phyloP scores from a whole-genome alignment of 1,140 invertebrate species.

The Drosophila suzukii region DNA sequence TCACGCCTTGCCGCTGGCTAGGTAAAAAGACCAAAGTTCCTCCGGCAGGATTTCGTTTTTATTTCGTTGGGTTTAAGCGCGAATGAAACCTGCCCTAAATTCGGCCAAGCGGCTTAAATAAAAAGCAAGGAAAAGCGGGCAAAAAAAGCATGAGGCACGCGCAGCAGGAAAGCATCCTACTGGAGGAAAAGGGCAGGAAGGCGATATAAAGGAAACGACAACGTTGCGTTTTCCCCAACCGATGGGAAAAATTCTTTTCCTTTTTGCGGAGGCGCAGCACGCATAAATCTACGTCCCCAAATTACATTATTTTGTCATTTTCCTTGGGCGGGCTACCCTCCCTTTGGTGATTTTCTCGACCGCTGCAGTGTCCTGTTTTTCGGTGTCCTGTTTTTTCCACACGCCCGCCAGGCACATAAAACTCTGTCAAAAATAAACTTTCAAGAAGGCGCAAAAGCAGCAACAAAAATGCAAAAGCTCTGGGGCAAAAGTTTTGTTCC shows the following conservation, averaged over 20 bases:
- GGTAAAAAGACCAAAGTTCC: slow-evolving; percentile 32
- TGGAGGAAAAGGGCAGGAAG: slow-evolving; percentile 15
- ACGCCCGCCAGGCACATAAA: slow-evolving; percentile 72
- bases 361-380: slow-evolving; percentile 63
- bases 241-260: slow-evolving; percentile 3
- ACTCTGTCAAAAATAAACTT: slow-evolving; percentile 81
- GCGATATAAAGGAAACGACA: slow-evolving; percentile 54
- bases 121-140: slow-evolving; percentile 25
- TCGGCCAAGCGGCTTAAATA: slow-evolving; percentile 75
- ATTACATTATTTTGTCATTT: slow-evolving; percentile 84
- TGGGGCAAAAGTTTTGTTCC: slow-evolving; percentile 73
- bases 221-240: slow-evolving; percentile 68
- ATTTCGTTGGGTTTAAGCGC: slow-evolving; percentile 38
- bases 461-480: slow-evolving; percentile 79
- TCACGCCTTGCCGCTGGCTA: slow-evolving; percentile 31
- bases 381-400: slow-evolving; percentile 29
- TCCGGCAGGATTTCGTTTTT: slow-evolving; percentile 44
- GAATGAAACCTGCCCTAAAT: slow-evolving; percentile 78
- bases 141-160: slow-evolving; percentile 41
- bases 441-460: slow-evolving; percentile 38
- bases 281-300: slow-evolving; percentile 81
- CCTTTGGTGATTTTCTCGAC: slow-evolving; percentile 5
- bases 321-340: slow-evolving; percentile 10
- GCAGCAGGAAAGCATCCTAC: slow-evolving; percentile 36
- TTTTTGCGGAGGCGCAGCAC: slow-evolving; percentile 68